Evolutionary conservation across 1,140 invertebrate species (phyloP).

Genomic region (Pogonus chalceus): DNA sequence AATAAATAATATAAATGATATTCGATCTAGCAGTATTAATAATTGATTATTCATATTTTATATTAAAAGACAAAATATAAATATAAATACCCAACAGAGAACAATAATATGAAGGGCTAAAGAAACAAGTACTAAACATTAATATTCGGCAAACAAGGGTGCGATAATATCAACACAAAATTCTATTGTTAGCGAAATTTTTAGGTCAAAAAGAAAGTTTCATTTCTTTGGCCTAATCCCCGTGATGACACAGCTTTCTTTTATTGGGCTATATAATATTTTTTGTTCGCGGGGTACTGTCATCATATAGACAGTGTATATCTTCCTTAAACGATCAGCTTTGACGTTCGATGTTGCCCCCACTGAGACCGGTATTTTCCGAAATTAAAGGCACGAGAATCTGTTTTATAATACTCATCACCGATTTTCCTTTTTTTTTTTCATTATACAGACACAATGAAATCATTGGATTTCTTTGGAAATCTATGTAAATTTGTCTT

Average conservation of each 20-base stretch:
- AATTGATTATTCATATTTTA: background rate
- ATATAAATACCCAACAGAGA: background rate
- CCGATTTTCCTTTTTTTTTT: too few relatives aligned
- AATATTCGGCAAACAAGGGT: background rate
- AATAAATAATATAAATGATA: too few relatives aligned
- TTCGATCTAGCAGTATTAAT: too few relatives aligned
- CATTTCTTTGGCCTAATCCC: background rate
- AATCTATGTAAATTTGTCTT: too few relatives aligned
- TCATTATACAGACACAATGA: too few relatives aligned
- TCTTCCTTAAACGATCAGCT: background rate
- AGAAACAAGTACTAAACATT: background rate
- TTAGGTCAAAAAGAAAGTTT: constrained; percentile 3
- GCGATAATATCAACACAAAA: too few relatives aligned
- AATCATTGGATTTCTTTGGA: too few relatives aligned
- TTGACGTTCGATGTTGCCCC: too few relatives aligned
- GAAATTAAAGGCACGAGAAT: too few relatives aligned
- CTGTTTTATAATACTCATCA: too few relatives aligned
- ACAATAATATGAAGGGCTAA: background rate
- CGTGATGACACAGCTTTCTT: background rate
- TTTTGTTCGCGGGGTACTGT: background rate
- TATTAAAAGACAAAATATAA: too few relatives aligned
- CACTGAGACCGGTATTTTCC: too few relatives aligned
- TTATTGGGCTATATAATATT: constrained; percentile 4
- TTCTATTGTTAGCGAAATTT: background rate
- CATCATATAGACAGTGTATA: background rate